These are phyloP conservation scores for Antechinus flavipes DNA, from an alignment of 2,113 vertebrate species.

Conservation along the genomic window DNA sequence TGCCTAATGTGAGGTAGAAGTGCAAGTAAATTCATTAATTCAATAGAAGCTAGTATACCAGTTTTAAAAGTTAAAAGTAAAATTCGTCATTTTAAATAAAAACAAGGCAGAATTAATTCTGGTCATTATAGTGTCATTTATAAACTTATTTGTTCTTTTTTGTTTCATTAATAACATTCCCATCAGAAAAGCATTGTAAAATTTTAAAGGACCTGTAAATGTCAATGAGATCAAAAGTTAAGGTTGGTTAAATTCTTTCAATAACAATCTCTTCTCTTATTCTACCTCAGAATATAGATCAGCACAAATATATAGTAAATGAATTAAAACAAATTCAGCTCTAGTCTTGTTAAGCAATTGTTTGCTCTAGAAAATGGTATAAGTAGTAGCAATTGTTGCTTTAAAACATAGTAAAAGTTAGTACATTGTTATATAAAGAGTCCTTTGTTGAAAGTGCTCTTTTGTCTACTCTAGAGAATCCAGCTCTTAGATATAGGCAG, in stretches of 20 bases:
- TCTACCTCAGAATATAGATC: neutral
- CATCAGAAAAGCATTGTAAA: neutral
- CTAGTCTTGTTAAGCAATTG: neutral
- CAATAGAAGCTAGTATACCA: slow-evolving; percentile 45
- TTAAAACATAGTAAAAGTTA: neutral
- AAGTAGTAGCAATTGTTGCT: neutral
- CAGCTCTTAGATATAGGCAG: neutral
- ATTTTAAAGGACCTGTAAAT: neutral
- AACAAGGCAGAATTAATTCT: slow-evolving; percentile 44
- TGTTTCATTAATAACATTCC: neutral
- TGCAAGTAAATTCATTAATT: slow-evolving; percentile 57
- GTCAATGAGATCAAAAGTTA: neutral
- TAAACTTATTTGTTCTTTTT: slow-evolving; percentile 22
- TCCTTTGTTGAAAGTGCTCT: neutral
- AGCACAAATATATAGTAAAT: neutral
- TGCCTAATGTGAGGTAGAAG: slow-evolving; percentile 50
- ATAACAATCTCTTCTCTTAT: neutral
- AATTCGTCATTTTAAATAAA: slow-evolving; percentile 52
- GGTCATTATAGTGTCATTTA: slow-evolving; percentile 16
- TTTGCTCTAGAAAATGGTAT: neutral
- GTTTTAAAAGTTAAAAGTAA: slow-evolving; percentile 51
- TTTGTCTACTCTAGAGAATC: neutral
- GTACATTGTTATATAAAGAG: too few species aligned
- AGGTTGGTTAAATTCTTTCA: neutral
- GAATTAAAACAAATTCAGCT: neutral